These are phyloP conservation scores for Ancistrus triradiatus DNA, from an alignment of 2,113 vertebrate species.

Conservation along the genomic window DNA sequence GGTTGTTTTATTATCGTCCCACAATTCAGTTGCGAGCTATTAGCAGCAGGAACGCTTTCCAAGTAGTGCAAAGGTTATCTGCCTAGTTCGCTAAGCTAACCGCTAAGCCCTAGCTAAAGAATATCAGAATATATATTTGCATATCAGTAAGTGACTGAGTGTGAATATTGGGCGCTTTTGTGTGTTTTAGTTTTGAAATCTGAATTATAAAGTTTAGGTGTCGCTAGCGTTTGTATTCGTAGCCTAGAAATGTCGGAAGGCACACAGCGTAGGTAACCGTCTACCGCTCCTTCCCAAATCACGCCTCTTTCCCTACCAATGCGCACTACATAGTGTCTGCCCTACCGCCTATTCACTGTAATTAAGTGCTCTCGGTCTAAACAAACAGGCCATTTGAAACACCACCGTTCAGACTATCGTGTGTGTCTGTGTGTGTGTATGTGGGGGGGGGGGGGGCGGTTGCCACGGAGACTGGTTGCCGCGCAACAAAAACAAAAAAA, in stretches of 20 bases:
- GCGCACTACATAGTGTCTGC: not conserved
- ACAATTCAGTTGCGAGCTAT: not conserved
- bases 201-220: not conserved
- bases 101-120: not conserved
- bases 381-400: too few relatives aligned
- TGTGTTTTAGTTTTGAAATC: too few relatives aligned
- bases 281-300: not conserved
- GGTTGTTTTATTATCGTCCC: not conserved
- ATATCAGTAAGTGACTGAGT: too few relatives aligned
- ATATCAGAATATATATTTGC: too few relatives aligned
- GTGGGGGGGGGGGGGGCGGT: conserved; percentile 34
- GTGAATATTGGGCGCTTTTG: too few relatives aligned
- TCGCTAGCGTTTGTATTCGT: too few relatives aligned
- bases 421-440: too few relatives aligned
- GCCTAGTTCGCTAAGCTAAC: conserved; percentile 1
- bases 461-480: conserved; percentile 71
- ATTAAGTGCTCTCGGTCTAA: not conserved
- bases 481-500: conserved; percentile 79
- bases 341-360: not conserved
- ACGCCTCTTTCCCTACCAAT: not conserved
- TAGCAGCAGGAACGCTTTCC: not conserved
- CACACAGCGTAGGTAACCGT: not conserved
- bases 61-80: conserved; percentile 10
- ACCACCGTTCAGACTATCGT: too few relatives aligned
- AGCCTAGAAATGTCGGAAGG: not conserved